Evolutionary conservation across 2,113 vertebrate genomes (phyloP).

Genomic region (Oxyruncus cristatus): DNA sequence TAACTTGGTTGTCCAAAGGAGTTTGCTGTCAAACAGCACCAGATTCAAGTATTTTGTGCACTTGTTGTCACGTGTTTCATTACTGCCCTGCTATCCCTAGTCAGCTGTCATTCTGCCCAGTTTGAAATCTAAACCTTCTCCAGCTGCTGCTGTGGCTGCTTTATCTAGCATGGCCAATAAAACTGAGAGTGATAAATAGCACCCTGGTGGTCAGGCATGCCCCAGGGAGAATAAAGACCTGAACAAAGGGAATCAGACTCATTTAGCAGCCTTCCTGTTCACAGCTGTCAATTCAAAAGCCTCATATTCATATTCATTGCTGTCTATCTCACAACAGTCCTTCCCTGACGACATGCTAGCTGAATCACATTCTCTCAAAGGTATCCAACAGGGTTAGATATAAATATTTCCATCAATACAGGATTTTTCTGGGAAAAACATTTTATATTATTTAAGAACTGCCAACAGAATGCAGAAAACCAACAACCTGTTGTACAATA

Average conservation of each 20-base stretch:
- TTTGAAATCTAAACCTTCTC: neutral
- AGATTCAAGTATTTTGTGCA: neutral
- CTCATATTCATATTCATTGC: neutral
- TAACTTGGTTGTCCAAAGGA: neutral
- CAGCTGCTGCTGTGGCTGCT: neutral
- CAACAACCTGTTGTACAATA: neutral
- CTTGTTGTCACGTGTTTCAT: neutral
- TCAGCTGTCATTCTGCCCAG: neutral
- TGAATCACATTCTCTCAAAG: neutral
- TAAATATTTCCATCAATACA: neutral
- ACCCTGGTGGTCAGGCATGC: neutral
- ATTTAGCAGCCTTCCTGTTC: neutral
- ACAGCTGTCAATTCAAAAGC: neutral
- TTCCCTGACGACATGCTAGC: neutral
- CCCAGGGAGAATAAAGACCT: neutral
- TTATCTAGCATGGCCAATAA: neutral
- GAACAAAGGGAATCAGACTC: neutral
- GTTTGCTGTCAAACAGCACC: neutral
- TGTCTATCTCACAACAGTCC: neutral
- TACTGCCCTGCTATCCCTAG: neutral
- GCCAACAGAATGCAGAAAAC: neutral
- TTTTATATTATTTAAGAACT: neutral
- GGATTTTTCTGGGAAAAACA: neutral
- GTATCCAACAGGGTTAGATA: neutral
- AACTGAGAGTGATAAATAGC: neutral